Evolutionary conservation across 2,888 invertebrate genomes (phyloP).

Genomic region (Physocephala rufipes): DNA sequence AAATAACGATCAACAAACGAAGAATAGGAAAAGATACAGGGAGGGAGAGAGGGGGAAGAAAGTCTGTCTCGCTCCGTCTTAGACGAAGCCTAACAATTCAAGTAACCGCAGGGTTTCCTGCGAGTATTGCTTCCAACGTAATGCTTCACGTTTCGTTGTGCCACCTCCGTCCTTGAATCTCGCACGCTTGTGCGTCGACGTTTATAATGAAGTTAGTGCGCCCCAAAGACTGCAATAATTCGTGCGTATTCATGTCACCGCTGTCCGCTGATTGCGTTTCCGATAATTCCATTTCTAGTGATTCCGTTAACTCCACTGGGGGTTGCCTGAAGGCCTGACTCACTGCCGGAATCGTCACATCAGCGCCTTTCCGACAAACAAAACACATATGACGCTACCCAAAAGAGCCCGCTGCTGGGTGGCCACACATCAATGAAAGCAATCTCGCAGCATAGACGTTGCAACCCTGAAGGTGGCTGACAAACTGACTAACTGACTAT

Average conservation of each 20-base stretch:
- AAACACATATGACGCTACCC: background rate
- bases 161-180: slow-evolving; percentile 26
- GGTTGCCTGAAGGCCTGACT: background rate
- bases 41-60: background rate
- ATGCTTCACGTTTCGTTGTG: slow-evolving; percentile 12
- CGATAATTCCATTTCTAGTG: background rate
- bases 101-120: slow-evolving; percentile 40
- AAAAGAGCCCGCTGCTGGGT: background rate
- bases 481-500: background rate
- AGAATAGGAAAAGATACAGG: background rate
- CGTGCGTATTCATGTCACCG: slow-evolving; percentile 24
- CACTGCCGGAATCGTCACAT: no score
- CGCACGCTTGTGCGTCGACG: slow-evolving; percentile 15
- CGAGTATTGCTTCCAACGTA: slow-evolving; percentile 24
- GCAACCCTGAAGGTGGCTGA: background rate
- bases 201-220: slow-evolving; percentile 37
- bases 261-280: background rate
- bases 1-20: slow-evolving; percentile 25
- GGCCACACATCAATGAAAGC: no score
- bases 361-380: background rate
- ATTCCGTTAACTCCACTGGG: slow-evolving; percentile 1
- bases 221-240: slow-evolving; percentile 35
- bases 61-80: background rate
- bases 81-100: slow-evolving; percentile 4
- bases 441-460: no score